phyloP scores from a whole-genome alignment of 1,140 invertebrate genomes.

The Berghia stephanieae region DNA sequence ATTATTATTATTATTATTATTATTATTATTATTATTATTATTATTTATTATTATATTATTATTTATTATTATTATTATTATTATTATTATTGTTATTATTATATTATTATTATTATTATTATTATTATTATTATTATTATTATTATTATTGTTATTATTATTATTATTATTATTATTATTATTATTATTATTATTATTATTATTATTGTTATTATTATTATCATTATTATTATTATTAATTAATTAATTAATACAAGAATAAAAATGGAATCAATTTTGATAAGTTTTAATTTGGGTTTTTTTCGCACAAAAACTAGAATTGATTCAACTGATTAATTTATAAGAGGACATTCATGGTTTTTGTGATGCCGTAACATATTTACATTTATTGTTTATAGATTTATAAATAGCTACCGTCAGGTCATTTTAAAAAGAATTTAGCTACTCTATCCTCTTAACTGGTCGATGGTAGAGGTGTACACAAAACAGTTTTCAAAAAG shows the following conservation, averaged over 20 bases:
- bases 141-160: constrained; percentile 19
- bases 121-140: constrained; percentile 14
- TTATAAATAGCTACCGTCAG: too few relatives aligned
- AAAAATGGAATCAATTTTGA: too few relatives aligned
- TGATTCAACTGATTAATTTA: too few relatives aligned
- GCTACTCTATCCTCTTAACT: too few relatives aligned
- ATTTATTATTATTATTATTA: background rate
- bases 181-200: constrained; percentile 10
- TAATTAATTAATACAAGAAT: background rate
- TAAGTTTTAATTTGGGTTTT: too few relatives aligned
- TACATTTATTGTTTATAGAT: too few relatives aligned
- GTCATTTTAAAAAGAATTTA: too few relatives aligned
- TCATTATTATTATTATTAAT: constrained; percentile 16
- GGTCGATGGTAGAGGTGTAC: too few relatives aligned
- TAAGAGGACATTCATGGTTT: too few relatives aligned
- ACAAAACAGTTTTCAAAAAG: too few relatives aligned
- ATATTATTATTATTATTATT: background rate
- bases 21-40: background rate
- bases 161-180: constrained; percentile 14
- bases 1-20: background rate
- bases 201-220: constrained; percentile 16
- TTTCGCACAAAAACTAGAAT: too few relatives aligned
- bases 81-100: background rate
- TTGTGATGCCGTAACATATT: too few relatives aligned
- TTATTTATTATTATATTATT: background rate